Evolutionary conservation across 2,888 invertebrate genomes (phyloP), one percentile per base, ranked within the genome.

Genomic region (Agriotes lineatus): DNA sequence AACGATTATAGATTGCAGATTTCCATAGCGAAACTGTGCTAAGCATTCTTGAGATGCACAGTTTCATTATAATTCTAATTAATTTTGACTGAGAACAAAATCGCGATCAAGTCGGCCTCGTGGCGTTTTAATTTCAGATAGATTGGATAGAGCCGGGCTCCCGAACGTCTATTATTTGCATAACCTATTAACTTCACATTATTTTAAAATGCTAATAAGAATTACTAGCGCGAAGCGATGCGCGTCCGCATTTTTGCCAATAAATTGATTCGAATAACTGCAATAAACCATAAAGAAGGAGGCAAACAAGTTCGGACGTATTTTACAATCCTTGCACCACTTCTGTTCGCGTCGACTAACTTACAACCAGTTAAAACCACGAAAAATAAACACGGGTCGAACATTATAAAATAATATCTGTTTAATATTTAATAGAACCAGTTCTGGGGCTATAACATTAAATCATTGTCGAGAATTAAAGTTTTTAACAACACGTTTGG

Each of bases 391-490:
- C 74, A 75, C 76, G 67, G 74, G 73, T 74, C 77, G 74, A 76
- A 79, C 77, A 76, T 76, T 79, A 79, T 78, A 79, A 79, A 80
- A 80, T 81, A 80, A 81, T 81, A 80, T 79, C 79, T 77, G 78
- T 77, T 81, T 81, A 81, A 80, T 81, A 81, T 82, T 81, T 79
- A 82, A 81, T 78, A 79, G 78, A 81, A 82, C 82, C 81, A 79
- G 82, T 82, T 80, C 73, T 56, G 64, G 71, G 67, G 72, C 72
- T 73, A 76, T 79, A 80, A 79, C 80, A 80, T 74, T 82, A 80
- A 81, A 82, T 82, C 82, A 81, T 80, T 79, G 80, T 80, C 81
- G 75, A 72, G 78, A 79, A 80, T 81, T 80, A 81, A 80, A 77
- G 71, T 79, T 80, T 80, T 81, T 79, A 79, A 77, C 75, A 78